Percentiles rank a stretch among this genome's conserved stretches.
These are phyloP conservation scores for Candoia aspera DNA, from an alignment of 2,113 vertebrate genomes.

Conservation along the genomic window DNA sequence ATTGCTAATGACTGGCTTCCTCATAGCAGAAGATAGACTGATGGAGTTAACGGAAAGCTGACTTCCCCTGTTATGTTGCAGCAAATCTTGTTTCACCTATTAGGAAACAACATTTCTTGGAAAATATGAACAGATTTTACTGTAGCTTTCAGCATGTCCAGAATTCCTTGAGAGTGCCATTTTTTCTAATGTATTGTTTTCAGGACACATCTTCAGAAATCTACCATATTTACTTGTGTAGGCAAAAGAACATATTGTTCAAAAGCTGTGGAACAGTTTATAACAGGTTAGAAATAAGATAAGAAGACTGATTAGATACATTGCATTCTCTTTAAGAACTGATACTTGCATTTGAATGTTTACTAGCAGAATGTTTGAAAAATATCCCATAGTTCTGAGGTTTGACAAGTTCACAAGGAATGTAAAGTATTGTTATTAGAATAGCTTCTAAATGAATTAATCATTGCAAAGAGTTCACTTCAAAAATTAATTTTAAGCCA, in stretches of 20 bases:
- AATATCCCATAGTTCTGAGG: neutral
- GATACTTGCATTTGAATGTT: neutral
- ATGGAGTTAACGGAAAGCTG: neutral
- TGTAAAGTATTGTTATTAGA: neutral
- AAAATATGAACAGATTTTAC: neutral
- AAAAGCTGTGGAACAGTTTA: neutral
- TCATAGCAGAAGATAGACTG: neutral
- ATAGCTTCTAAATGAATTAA: neutral
- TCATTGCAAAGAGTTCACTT: neutral
- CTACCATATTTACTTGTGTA: neutral
- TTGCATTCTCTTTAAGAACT: neutral
- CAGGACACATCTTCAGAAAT: neutral
- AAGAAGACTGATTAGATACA: neutral
- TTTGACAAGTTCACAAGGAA: neutral
- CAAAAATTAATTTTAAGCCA: neutral
- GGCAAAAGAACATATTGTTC: neutral
- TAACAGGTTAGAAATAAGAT: neutral
- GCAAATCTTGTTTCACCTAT: neutral
- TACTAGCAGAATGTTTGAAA: neutral
- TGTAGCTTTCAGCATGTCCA: neutral
- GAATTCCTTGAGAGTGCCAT: neutral
- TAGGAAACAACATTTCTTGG: neutral
- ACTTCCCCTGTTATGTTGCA: neutral
- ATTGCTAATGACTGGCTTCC: neutral
- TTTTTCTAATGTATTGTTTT: neutral